Evolutionary conservation across 1,140 invertebrate species (phyloP).

Genomic region (Plodia interpunctella): DNA sequence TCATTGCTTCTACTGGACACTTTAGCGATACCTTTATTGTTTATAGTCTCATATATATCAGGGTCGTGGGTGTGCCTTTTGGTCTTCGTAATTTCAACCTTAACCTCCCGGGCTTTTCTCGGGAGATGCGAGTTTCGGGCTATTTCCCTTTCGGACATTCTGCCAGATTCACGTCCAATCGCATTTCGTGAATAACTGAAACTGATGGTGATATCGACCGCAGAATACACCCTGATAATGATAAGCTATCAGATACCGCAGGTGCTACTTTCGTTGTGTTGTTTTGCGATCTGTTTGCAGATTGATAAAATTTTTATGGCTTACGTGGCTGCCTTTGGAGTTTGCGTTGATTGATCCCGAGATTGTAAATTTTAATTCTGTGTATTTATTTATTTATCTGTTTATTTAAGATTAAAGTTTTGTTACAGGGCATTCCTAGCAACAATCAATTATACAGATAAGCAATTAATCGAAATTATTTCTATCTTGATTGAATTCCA

Average conservation of each 20-base stretch:
- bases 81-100: not conserved
- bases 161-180: not conserved
- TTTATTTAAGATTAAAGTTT: too few species aligned
- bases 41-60: not conserved
- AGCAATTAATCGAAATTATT: too few species aligned
- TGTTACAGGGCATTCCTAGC: too few species aligned
- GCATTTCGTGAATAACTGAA: conserved; percentile 1
- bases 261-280: conserved; percentile 6
- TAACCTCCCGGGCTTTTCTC: not conserved
- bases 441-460: too few species aligned
- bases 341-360: too few species aligned
- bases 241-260: conserved; percentile 8
- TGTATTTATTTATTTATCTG: too few species aligned
- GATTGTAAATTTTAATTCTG: too few species aligned
- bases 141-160: conserved; percentile 8
- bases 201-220: conserved; percentile 10
- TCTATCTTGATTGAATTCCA: too few species aligned
- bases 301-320: not conserved
- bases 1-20: conserved; percentile 29
- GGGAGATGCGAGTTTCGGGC: not conserved
- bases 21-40: conserved; percentile 14
- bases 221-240: not conserved
- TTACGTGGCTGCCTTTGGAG: too few species aligned
- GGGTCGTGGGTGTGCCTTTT: conserved; percentile 12
- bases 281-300: not conserved